Evolutionary conservation across 2,888 invertebrate genomes (phyloP), one percentile per base, ranked within the genome.

Genomic region (Parnassius smintheus): DNA sequence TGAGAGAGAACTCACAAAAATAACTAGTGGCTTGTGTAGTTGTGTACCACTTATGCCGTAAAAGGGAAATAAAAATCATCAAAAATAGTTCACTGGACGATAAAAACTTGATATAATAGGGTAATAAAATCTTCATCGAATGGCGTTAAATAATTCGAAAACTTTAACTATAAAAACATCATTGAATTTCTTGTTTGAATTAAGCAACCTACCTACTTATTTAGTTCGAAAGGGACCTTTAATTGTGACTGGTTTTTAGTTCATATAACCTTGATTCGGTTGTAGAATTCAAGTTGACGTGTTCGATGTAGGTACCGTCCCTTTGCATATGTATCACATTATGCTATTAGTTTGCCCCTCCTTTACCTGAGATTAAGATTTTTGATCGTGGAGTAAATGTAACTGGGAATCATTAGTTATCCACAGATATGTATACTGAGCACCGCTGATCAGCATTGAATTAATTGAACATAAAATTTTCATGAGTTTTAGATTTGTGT

Each of bases 81-180:
- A 79, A 81, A 78, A 81, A 82, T 80, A 84, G 83, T 81, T 81
- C 76, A 79, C 13, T 71, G 74, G 73, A 72, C 75, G 80, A 82
- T 85, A 87, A 88, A 86, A 88, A 88, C 84, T 84, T 85, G 74
- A 81, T 74, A 77, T 74, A 82, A 78, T 77, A 65, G 71, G 68
- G 82, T 78, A 81, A 86, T 86, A 86, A 86, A 86, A 81, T 57
- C 48, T 60, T 56, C 67, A 68, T 69, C 62, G 65, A 61, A 53
- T 57, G 56, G 56, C 46, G 45, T 62, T 59, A 59, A 54, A 68
- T 62, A 56, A 68, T 67, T 65, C 50, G 48, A 41, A 22, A 59
- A 52, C 56, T 66, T 62, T 13, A 42, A 44, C 64, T 59, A 63
- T 63, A 63, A 63, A 63, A 63, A 44, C 18, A 46, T 25, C 49